A percentile compares a stretch with the other conserved stretches of the same genome.
phyloP scores from a whole-genome alignment of 2,797 vertebrate species.

The Delichon dasypus region DNA sequence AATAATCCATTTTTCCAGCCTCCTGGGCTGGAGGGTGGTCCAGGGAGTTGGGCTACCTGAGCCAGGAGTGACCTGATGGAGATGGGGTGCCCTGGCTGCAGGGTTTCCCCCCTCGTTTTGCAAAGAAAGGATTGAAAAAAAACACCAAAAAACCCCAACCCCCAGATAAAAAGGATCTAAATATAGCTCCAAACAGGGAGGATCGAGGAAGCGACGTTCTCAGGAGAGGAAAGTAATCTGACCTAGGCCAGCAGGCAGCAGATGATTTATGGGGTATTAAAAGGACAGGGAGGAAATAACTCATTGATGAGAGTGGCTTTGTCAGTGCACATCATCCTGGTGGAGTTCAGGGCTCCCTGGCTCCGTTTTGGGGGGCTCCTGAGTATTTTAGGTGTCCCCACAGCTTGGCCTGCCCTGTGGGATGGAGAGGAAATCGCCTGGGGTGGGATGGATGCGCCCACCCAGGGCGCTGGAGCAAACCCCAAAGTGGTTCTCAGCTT shows the following conservation, averaged over 20 bases:
- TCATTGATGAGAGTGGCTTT: background rate
- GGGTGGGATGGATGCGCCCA: background rate
- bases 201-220: background rate
- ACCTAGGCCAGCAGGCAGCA: background rate
- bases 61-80: background rate
- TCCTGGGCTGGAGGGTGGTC: background rate
- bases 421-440: background rate
- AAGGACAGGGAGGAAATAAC: conserved; percentile 7
- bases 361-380: background rate
- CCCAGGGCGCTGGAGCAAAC: background rate
- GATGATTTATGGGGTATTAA: background rate
- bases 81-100: background rate
- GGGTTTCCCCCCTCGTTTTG: background rate
- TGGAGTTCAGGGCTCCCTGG: background rate
- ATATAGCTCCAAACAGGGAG: background rate
- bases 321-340: background rate
- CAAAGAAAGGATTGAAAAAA: background rate
- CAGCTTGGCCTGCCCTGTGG: background rate
- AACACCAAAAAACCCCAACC: too few species aligned
- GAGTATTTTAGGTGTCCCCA: fast-evolving
- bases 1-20: background rate
- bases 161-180: background rate
- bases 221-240: conserved; percentile 13
- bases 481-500: background rate
- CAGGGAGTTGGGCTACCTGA: background rate